These are phyloP conservation scores for Epinephelus malabaricus DNA, from an alignment of 2,797 vertebrate genomes.

Conservation along the genomic window DNA sequence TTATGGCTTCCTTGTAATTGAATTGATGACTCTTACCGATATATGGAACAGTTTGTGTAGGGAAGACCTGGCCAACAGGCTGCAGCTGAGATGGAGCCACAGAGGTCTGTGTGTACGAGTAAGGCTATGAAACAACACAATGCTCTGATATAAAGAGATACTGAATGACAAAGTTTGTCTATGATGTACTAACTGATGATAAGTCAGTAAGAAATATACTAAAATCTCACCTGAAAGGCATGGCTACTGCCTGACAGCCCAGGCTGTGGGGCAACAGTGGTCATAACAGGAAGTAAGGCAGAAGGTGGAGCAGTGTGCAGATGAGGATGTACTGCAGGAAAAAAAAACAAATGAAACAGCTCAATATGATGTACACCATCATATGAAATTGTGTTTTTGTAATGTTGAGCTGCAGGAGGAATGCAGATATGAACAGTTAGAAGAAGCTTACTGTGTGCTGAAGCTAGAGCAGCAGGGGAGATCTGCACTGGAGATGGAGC, in stretches of 20 bases:
- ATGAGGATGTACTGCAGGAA: conserved; percentile 80
- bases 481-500: conserved; percentile 79
- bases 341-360: conserved; percentile 1
- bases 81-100: conserved; percentile 88
- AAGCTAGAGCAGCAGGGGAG: conserved; percentile 61
- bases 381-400: not conserved
- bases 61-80: conserved; percentile 88
- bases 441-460: conserved; percentile 71
- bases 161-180: not conserved
- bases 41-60: conserved; percentile 87
- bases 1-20: not conserved
- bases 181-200: not conserved
- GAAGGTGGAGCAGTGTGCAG: conserved; percentile 80
- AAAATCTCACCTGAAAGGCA: conserved; percentile 90
- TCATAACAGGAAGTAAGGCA: conserved; percentile 88
- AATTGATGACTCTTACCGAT: conserved; percentile 86
- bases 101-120: conserved; percentile 85
- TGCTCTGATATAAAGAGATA: not conserved
- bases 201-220: not conserved
- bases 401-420: not conserved
- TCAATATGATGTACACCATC: not conserved
- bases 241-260: conserved; percentile 85
- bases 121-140: conserved; percentile 84
- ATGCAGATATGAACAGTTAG: not conserved
- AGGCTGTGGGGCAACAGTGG: conserved; percentile 82